Base-by-base conservation (phyloP, 2,888 invertebrate genomes). In the Siphlonurus alternatus region DNA sequence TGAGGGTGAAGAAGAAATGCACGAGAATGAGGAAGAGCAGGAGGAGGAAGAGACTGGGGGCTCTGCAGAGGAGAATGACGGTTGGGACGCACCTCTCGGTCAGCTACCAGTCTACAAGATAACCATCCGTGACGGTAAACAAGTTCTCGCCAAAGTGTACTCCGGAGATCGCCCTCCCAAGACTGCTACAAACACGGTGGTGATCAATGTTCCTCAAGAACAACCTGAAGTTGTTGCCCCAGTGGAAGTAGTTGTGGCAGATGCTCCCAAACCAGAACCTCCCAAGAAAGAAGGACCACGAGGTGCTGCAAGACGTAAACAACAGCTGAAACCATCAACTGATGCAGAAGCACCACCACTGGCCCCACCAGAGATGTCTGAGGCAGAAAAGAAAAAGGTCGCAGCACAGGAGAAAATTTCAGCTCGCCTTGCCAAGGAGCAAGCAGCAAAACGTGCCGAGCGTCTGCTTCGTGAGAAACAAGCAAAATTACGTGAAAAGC, bases 121-220 rank as follows among this genome's bases (percentile, higher is more conserved):
- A 69, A 81, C 84, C 51, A 78, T 86, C 66, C 85, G 85, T 72
- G 87, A 88, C 76, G 86, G 86, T 19, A 87, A 86, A 75, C 84
- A 86, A 74, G 79, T 84, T 61, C 76, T 87, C 71, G 81, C 83
- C 5, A 82, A 84, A 75, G 78, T 83, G 67, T 79, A 74, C 18
- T 65, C 67, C 18, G 67, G 65, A 7, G 69, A 69, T 38, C 69
- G 68, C 66, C 68, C 60, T 24, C 23, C 61, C 25, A 38, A 64
- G 25, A 51, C 38, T 5, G 2, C 64, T 10, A 10, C 38, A 38
- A 38, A 15, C 15, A 38, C 5, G 5, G 38, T 38, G 15, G 38
- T 38, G 38, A 5, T 38, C 5, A 38, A 15, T 38, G 38, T 38
- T 5, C 7, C 38, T 10, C 5, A 38, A 38, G 38, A 10, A 38